phyloP scores from a whole-genome alignment of 2,797 vertebrate species.

The Enteromius afrohamiltoni region DNA sequence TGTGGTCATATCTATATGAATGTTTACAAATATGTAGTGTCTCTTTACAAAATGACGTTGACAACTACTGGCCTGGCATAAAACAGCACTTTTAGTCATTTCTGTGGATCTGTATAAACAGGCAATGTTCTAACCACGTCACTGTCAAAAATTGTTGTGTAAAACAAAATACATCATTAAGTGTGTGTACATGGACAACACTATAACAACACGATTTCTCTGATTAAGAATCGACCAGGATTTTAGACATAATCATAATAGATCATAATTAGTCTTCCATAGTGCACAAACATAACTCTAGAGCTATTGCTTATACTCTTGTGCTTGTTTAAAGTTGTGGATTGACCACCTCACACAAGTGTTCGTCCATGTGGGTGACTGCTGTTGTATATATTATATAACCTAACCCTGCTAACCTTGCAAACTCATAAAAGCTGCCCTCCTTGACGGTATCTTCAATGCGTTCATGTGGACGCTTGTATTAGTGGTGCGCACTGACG shows the following conservation, averaged over 20 bases:
- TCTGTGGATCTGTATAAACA: too few relatives aligned
- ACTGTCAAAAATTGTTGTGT: too few relatives aligned
- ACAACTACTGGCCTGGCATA: too few relatives aligned
- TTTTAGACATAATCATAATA: too few relatives aligned
- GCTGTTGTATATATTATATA: not conserved
- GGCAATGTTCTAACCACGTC: not conserved
- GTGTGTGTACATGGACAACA: too few relatives aligned
- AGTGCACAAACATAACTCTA: not conserved
- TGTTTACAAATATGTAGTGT: too few relatives aligned
- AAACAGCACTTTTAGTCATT: too few relatives aligned
- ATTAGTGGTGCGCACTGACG: constrained; percentile 9
- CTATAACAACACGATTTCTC: too few relatives aligned
- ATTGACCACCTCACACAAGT: not conserved
- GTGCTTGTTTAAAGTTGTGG: not conserved
- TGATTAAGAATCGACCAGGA: too few relatives aligned
- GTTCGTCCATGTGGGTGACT: not conserved
- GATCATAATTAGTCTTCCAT: not conserved
- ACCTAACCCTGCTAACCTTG: not conserved
- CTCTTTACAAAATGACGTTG: too few relatives aligned
- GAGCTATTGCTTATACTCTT: not conserved
- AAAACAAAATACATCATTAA: not conserved
- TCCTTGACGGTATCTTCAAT: not conserved
- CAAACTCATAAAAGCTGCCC: not conserved
- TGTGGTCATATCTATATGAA: too few relatives aligned
- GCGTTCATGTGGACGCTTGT: not conserved